These are phyloP conservation scores for Subanguina moxae DNA, from an alignment of 1,140 invertebrate species.

Conservation along the genomic window DNA sequence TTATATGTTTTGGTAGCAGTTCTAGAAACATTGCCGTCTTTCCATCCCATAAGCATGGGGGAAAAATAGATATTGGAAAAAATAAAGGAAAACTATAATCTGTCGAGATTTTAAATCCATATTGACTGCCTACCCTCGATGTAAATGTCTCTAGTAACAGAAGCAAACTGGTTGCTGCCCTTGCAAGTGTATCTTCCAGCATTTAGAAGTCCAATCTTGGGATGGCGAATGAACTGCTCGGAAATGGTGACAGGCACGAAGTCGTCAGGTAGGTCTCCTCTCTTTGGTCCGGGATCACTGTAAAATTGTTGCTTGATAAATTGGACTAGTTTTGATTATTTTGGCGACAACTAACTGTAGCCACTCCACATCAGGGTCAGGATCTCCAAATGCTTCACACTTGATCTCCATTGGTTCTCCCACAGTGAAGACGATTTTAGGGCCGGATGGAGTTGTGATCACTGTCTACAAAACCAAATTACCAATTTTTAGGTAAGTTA, in stretches of 20 bases:
- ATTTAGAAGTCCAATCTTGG: slow-evolving; percentile 52
- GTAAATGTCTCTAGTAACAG: slow-evolving; percentile 59
- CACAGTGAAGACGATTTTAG: slow-evolving; percentile 45
- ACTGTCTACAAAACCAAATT: slow-evolving; percentile 2
- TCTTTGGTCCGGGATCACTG: slow-evolving; percentile 57
- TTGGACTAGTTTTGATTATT: too few species aligned
- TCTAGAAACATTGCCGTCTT: too few species aligned
- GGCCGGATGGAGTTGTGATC: slow-evolving; percentile 22
- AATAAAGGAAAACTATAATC: too few species aligned
- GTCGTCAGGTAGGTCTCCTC: slow-evolving; percentile 58
- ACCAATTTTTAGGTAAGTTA: background rate
- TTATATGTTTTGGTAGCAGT: too few species aligned
- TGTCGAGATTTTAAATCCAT: too few species aligned
- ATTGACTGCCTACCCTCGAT: slow-evolving; percentile 45
- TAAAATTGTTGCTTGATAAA: slow-evolving; percentile 6
- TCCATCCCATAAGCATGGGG: too few species aligned
- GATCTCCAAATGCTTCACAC: slow-evolving; percentile 57
- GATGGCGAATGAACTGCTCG: slow-evolving; percentile 57
- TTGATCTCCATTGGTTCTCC: slow-evolving; percentile 57
- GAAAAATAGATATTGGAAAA: too few species aligned
- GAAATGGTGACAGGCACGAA: slow-evolving; percentile 57
- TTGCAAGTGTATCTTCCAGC: slow-evolving; percentile 55
- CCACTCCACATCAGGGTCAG: slow-evolving; percentile 59
- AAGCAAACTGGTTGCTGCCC: slow-evolving; percentile 52
- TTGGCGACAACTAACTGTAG: slow-evolving; percentile 53